Percentiles rank a stretch among this genome's conserved stretches.
Evolutionary conservation across 2,888 invertebrate species (phyloP).

Genomic region (Lasioglossum calceatum): DNA sequence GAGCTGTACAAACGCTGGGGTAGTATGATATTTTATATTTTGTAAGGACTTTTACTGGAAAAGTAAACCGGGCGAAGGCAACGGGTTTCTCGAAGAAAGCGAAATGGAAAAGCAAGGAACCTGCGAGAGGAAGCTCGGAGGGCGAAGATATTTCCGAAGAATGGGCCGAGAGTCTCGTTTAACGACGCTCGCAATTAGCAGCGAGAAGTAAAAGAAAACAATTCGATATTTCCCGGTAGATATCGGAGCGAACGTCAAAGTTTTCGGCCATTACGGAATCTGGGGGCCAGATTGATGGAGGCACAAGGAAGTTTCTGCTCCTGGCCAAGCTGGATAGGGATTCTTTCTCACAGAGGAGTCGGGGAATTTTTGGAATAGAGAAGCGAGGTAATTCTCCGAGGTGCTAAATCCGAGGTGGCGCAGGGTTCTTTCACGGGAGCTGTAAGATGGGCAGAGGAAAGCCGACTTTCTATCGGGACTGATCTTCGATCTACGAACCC

Average conservation of each 20-base stretch:
- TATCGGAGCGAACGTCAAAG: neutral
- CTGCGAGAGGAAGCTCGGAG: neutral
- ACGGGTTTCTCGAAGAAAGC: neutral
- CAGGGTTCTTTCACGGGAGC: slow-evolving; percentile 9
- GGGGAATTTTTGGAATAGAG: slow-evolving; percentile 8
- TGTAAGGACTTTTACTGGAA: neutral
- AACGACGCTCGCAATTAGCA: neutral
- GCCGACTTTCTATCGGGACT: neutral
- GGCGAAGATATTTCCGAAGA: neutral
- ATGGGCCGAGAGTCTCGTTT: neutral
- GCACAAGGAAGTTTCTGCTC: neutral
- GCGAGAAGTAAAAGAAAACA: neutral
- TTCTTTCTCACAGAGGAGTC: neutral
- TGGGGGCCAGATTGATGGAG: neutral
- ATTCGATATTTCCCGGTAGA: neutral
- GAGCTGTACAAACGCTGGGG: neutral
- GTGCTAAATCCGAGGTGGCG: slow-evolving; percentile 7
- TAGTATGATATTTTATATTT: neutral
- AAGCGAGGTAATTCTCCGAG: slow-evolving; percentile 3
- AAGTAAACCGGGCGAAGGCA: neutral
- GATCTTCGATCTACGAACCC: slow-evolving; percentile 3
- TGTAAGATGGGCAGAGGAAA: slow-evolving; percentile 4
- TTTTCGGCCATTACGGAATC: neutral
- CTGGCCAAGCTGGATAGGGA: neutral
- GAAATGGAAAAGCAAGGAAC: neutral